Conservation (phyloP, 2,113 vertebrate genomes). For the Galemys pyrenaicus region DNA sequence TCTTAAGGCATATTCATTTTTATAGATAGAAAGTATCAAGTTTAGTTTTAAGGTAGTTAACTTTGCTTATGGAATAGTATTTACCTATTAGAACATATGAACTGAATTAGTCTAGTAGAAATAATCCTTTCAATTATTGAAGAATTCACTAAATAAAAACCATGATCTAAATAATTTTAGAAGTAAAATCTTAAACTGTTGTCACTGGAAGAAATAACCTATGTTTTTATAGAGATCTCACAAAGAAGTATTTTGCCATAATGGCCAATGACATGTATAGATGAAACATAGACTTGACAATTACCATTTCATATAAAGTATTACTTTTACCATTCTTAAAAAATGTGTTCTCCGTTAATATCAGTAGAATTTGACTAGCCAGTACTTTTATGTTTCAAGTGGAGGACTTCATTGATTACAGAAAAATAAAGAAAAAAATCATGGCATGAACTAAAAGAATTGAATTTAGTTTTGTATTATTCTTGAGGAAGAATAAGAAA, state of each 20-base stretch:
- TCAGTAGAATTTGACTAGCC: neutral
- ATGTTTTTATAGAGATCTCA: neutral
- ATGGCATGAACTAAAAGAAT: neutral
- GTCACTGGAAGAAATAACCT: slow-evolving; percentile 8
- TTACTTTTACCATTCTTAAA: neutral
- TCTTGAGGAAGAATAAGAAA: neutral
- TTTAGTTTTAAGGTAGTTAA: neutral
- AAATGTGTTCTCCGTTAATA: neutral
- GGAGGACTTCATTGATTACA: neutral
- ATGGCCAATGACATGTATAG: neutral
- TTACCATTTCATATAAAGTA: neutral
- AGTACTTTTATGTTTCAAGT: neutral
- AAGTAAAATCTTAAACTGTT: slow-evolving; percentile 17
- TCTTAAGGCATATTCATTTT: neutral
- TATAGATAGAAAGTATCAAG: neutral
- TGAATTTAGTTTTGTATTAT: neutral
- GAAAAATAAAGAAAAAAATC: neutral
- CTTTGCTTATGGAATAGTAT: slow-evolving; percentile 5
- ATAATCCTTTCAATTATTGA: neutral
- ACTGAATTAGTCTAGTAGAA: neutral
- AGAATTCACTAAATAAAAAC: neutral
- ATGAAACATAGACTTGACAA: neutral
- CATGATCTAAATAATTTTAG: neutral
- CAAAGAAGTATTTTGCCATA: neutral
- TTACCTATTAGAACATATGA: neutral